Conservation (phyloP, 2,113 vertebrate genomes). For the Chamaetylas fuelleborni region DNA sequence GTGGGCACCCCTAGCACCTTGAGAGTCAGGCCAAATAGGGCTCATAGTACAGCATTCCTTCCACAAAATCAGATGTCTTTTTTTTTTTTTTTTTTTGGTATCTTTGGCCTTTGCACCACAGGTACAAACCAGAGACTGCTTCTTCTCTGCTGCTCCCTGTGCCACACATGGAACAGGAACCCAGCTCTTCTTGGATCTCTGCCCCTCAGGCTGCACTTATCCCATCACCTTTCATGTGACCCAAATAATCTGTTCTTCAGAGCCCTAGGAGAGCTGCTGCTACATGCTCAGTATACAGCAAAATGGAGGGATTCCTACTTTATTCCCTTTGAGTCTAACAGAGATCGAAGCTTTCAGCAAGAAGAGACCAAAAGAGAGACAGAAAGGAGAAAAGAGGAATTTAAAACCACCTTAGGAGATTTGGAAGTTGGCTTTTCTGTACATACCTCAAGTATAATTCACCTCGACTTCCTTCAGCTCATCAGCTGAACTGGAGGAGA, state of each 20-base stretch:
- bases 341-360: background rate
- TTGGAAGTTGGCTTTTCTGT: background rate
- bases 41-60: background rate
- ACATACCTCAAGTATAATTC: background rate
- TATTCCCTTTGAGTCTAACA: background rate
- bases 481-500: background rate
- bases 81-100: too few relatives aligned
- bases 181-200: background rate
- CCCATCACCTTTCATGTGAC: background rate
- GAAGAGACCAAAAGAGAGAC: background rate
- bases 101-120: background rate
- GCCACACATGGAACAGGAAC: background rate
- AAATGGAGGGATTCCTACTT: background rate
- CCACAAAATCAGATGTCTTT: background rate
- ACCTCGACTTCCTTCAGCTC: background rate
- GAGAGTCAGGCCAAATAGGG: background rate
- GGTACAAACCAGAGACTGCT: background rate
- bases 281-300: background rate
- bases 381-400: background rate
- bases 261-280: background rate
- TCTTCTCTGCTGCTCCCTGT: background rate
- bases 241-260: background rate
- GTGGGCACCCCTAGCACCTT: background rate
- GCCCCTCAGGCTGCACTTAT: background rate
- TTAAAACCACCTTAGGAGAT: background rate